A percentile compares a stretch with the other conserved stretches of the same genome.
Conservation (phyloP, 2,888 invertebrate genomes). For the Choristoneura rosaceana region DNA sequence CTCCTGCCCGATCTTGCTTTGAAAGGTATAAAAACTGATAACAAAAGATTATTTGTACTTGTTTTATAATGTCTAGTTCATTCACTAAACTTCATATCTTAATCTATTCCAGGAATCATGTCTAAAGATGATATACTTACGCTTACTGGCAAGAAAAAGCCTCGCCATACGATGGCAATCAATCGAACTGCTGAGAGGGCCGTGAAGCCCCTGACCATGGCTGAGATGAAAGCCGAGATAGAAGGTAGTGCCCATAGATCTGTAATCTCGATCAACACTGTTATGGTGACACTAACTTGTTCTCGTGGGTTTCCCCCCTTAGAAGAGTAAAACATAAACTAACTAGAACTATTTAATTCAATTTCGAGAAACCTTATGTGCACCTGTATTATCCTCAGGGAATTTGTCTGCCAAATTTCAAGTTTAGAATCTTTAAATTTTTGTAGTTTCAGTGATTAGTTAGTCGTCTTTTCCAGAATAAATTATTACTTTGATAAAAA, state of each 20-base stretch:
- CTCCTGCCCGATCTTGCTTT: conserved; percentile 67
- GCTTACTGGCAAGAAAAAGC: conserved; percentile 64
- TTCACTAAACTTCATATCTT: background rate
- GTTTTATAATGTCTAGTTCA: background rate
- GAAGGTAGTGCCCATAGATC: conserved; percentile 51
- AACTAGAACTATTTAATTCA: too few relatives aligned
- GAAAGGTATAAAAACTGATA: conserved; percentile 54
- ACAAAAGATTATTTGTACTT: background rate
- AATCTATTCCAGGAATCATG: conserved; percentile 60
- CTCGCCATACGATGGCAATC: conserved; percentile 54
- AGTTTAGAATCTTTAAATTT: too few relatives aligned
- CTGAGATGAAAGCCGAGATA: conserved; percentile 66
- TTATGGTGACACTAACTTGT: background rate
- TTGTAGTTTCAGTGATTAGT: too few relatives aligned
- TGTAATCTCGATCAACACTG: background rate
- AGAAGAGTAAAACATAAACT: too few relatives aligned
- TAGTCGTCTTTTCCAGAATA: too few relatives aligned
- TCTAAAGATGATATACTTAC: conserved; percentile 60
- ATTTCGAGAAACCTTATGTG: too few relatives aligned
- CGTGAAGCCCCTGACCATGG: conserved; percentile 66
- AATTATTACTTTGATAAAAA: too few relatives aligned
- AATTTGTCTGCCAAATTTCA: too few relatives aligned
- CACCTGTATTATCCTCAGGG: too few relatives aligned
- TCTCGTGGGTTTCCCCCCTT: too few relatives aligned
- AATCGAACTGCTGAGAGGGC: conserved; percentile 62